Percentiles rank a stretch among this genome's conserved stretches.
Conservation (phyloP, 1,140 invertebrate genomes). For the Scylla paramamosain region DNA sequence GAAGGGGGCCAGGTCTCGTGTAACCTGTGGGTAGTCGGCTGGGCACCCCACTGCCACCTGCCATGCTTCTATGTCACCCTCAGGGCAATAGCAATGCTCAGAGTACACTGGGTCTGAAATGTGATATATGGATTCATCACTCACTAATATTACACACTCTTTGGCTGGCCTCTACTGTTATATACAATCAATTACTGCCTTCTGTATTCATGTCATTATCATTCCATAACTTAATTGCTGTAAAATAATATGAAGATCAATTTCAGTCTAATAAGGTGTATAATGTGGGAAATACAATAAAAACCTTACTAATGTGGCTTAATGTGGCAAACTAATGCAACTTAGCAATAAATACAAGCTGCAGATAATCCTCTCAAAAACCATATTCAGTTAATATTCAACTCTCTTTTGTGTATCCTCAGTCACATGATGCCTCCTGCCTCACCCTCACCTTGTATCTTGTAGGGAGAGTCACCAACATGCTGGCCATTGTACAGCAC, state of each 20-base stretch:
- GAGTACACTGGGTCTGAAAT: slow-evolving; percentile 86
- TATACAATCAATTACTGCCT: not conserved
- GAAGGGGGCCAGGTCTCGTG: slow-evolving; percentile 87
- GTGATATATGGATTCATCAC: not conserved
- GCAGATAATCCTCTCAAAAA: too few relatives aligned
- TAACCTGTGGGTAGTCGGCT: slow-evolving; percentile 86
- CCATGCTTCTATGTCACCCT: slow-evolving; percentile 85
- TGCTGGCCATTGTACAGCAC: slow-evolving; percentile 86
- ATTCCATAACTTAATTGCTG: too few relatives aligned
- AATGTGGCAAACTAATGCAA: too few relatives aligned
- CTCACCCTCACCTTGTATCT: slow-evolving; percentile 83
- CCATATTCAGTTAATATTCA: too few relatives aligned
- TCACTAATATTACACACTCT: not conserved
- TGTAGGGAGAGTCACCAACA: slow-evolving; percentile 86
- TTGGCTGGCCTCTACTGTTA: not conserved
- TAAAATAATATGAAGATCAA: too few relatives aligned
- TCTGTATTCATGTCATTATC: too few relatives aligned
- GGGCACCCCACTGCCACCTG: slow-evolving; percentile 86
- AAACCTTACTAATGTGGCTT: too few relatives aligned
- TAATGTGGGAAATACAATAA: too few relatives aligned
- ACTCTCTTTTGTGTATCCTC: too few relatives aligned
- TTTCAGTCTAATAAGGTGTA: too few relatives aligned
- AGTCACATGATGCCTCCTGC: not conserved
- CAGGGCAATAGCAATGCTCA: slow-evolving; percentile 93
- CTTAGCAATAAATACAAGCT: too few relatives aligned